Evolutionary conservation across 1,140 invertebrate genomes (phyloP).

Genomic region (Drosophila mayri): DNA sequence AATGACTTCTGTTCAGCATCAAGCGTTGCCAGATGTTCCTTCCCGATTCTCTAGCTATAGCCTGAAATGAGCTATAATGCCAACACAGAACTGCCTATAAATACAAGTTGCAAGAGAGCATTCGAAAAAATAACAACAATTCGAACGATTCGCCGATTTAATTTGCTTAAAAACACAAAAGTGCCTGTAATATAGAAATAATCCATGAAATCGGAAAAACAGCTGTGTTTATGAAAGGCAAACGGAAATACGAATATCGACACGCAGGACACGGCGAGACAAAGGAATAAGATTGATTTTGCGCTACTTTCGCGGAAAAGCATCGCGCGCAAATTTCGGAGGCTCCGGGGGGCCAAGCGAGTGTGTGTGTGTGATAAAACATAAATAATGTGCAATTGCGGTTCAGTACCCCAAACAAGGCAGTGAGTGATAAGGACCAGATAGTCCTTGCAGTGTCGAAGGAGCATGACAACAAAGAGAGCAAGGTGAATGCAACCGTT

Average conservation of each 20-base stretch:
- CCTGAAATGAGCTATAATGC: too few species aligned
- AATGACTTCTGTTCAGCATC: too few species aligned
- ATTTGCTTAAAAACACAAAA: slow-evolving; percentile 5
- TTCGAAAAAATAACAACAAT: slow-evolving; percentile 2
- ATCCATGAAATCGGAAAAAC: neutral
- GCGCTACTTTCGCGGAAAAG: slow-evolving; percentile 13
- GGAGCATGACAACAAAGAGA: slow-evolving; percentile 22
- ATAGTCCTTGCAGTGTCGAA: slow-evolving; percentile 21
- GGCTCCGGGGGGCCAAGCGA: neutral
- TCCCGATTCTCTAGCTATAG: too few species aligned
- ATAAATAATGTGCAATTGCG: slow-evolving; percentile 40
- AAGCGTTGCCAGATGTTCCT: too few species aligned
- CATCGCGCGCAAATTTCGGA: slow-evolving; percentile 20
- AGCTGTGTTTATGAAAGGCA: slow-evolving; percentile 9
- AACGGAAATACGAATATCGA: neutral
- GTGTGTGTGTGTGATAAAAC: slow-evolving; percentile 23
- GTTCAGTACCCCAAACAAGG: slow-evolving; percentile 46
- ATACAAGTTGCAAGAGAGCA: neutral
- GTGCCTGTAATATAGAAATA: neutral
- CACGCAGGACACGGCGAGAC: neutral
- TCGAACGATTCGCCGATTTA: slow-evolving; percentile 5
- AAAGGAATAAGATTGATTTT: slow-evolving; percentile 33
- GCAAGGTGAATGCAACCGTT: slow-evolving; percentile 27
- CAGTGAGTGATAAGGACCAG: slow-evolving; percentile 42
- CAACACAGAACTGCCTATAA: neutral